Evolutionary conservation across 2,888 invertebrate species (phyloP).

Genomic region (Lasioglossum lativentre): DNA sequence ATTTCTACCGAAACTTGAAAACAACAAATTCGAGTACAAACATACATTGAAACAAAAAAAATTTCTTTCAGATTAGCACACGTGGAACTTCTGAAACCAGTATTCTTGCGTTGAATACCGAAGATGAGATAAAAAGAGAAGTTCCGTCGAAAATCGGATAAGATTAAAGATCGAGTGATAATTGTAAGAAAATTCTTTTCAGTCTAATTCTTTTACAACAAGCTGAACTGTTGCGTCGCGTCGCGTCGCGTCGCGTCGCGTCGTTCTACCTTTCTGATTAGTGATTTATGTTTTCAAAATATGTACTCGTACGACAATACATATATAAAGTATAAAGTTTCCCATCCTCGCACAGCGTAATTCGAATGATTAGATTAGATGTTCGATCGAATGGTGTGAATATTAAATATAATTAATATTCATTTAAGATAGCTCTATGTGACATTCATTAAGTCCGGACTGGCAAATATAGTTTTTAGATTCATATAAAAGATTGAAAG

Average conservation of each 20-base stretch:
- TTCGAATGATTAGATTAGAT: no score
- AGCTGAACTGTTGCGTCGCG: background rate
- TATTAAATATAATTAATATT: background rate
- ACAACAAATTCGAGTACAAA: background rate
- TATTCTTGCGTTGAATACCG: background rate
- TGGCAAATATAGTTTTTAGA: background rate
- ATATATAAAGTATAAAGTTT: no score
- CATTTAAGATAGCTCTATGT: background rate
- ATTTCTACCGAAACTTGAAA: background rate
- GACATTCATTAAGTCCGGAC: background rate
- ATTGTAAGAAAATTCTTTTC: background rate
- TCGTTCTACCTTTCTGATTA: no score
- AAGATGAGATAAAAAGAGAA: background rate
- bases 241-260: no score
- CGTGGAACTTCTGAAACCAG: background rate
- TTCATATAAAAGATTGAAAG: background rate
- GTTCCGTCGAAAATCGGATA: background rate
- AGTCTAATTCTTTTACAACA: background rate
- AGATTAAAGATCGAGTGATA: background rate
- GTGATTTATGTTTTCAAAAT: no score
- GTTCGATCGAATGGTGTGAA: no score
- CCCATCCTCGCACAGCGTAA: no score
- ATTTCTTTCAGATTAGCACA: background rate
- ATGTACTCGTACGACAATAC: no score
- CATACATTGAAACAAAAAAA: no score